A percentile compares a stretch with the other conserved stretches of the same genome.
These are phyloP conservation scores for Ophonus ardosiacus DNA, from an alignment of 2,888 invertebrate species.

Conservation along the genomic window DNA sequence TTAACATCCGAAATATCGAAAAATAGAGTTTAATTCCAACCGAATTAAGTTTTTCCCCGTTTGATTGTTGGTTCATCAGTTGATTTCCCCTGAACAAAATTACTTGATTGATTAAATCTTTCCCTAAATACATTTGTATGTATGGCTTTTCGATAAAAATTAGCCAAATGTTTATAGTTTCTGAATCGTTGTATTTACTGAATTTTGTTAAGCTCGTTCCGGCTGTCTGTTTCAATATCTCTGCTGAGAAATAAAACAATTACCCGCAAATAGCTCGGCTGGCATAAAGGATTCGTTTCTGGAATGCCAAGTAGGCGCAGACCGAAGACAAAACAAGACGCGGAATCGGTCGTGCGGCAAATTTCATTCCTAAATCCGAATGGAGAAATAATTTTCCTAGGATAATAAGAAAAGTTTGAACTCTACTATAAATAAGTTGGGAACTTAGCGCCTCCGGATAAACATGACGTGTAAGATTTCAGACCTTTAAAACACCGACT, in stretches of 20 bases:
- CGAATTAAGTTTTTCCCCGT: no score
- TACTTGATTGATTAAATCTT: no score
- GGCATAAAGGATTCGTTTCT: not conserved
- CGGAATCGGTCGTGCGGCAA: constrained; percentile 49
- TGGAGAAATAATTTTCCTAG: constrained; percentile 57
- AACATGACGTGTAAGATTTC: constrained; percentile 27
- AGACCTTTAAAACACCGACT: not conserved
- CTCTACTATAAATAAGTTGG: constrained; percentile 32
- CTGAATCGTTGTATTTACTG: not conserved
- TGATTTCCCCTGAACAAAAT: no score
- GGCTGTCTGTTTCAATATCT: constrained; percentile 42
- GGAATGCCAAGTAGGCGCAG: constrained; percentile 30
- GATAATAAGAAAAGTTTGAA: constrained; percentile 62
- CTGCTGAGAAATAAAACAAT: constrained; percentile 37
- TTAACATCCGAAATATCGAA: no score
- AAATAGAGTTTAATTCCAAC: no score
- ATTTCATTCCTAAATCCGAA: constrained; percentile 60
- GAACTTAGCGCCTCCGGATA: constrained; percentile 33
- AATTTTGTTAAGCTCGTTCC: constrained; percentile 6
- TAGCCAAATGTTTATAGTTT: not conserved
- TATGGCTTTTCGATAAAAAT: not conserved
- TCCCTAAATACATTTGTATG: no score
- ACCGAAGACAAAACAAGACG: constrained; percentile 34
- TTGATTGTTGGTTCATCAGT: no score
- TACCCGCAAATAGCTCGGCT: constrained; percentile 24